Conservation (phyloP, 2,797 vertebrate genomes). For the Pempheris klunzingeri region DNA sequence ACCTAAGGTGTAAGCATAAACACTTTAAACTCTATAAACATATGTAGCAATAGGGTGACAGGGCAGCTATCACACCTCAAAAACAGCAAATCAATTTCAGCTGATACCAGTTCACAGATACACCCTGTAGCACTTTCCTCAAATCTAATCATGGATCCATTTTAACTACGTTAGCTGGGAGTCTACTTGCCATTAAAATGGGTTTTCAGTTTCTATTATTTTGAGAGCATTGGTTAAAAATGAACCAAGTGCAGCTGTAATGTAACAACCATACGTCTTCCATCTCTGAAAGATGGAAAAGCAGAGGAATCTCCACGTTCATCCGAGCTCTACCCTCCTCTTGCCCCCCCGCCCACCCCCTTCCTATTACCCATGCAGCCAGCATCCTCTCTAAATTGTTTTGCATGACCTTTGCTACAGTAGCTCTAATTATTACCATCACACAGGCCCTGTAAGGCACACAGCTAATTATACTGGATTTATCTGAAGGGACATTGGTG, state of each 20-base stretch:
- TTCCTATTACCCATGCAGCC: constrained; percentile 85
- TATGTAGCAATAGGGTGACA: constrained; percentile 43
- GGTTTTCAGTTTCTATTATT: constrained; percentile 77
- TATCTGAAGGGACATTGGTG: constrained; percentile 93
- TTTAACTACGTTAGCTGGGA: constrained; percentile 72
- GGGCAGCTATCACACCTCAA: constrained; percentile 63
- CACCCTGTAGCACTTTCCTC: constrained; percentile 74
- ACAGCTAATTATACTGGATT: constrained; percentile 94
- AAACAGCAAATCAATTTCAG: constrained; percentile 71
- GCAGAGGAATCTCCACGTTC: constrained; percentile 28
- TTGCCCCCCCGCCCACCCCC: constrained; percentile 15
- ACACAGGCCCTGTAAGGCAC: constrained; percentile 91
- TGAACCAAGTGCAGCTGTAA: constrained; percentile 51
- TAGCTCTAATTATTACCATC: constrained; percentile 95
- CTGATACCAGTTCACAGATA: constrained; percentile 72
- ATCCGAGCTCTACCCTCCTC: constrained; percentile 24
- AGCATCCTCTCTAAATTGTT: constrained; percentile 91
- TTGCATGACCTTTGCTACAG: constrained; percentile 91
- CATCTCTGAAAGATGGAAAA: constrained; percentile 29
- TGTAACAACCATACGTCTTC: constrained; percentile 28
- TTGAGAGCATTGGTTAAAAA: constrained; percentile 68
- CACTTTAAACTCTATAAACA: constrained; percentile 58
- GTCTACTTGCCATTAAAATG: constrained; percentile 73
- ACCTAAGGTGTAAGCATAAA: constrained; percentile 48
- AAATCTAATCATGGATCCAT: constrained; percentile 79